Percentiles rank a stretch among this genome's conserved stretches.
Evolutionary conservation across 1,140 invertebrate genomes (phyloP).

Genomic region (Aphelinus certus): DNA sequence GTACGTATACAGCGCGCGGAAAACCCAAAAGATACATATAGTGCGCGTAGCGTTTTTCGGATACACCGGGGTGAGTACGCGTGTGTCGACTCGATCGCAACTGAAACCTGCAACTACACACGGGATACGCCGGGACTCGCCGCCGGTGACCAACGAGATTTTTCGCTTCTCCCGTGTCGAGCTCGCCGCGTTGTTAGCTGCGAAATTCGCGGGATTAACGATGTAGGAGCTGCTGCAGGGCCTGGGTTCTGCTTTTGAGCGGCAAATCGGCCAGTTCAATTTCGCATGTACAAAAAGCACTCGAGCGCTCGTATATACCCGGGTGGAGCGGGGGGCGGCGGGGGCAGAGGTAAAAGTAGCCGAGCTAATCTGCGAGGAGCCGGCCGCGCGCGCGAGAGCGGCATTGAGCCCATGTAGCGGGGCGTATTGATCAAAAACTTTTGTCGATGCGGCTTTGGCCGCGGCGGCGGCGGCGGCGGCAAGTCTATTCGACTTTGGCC

Average conservation of each 20-base stretch:
- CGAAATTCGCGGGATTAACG: too few relatives aligned
- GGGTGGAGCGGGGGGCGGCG: neutral
- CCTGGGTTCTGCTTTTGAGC: neutral
- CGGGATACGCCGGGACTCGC: too few relatives aligned
- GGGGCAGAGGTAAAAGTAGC: conserved; percentile 10
- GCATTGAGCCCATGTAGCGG: conserved; percentile 7
- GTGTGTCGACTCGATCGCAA: too few relatives aligned
- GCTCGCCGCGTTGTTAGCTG: too few relatives aligned
- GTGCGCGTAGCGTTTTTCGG: too few relatives aligned
- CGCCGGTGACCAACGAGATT: too few relatives aligned
- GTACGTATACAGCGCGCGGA: too few relatives aligned
- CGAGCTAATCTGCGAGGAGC: conserved; percentile 23
- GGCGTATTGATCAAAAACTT: conserved; percentile 37
- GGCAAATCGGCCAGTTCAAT: conserved; percentile 19
- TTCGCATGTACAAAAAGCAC: conserved; percentile 34
- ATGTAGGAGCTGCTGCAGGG: too few relatives aligned
- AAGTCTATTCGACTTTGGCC: conserved; percentile 24
- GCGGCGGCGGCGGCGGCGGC: neutral
- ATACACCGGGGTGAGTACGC: too few relatives aligned
- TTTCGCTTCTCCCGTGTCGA: too few relatives aligned
- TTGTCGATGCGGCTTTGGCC: conserved; percentile 17
- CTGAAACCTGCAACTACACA: too few relatives aligned
- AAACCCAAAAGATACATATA: too few relatives aligned
- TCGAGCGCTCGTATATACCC: neutral
- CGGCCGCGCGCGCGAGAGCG: neutral